Evolutionary conservation across 2,113 vertebrate genomes (phyloP), one percentile per base, ranked within the genome.

Genomic region (Myanophis thanlyinensis): DNA sequence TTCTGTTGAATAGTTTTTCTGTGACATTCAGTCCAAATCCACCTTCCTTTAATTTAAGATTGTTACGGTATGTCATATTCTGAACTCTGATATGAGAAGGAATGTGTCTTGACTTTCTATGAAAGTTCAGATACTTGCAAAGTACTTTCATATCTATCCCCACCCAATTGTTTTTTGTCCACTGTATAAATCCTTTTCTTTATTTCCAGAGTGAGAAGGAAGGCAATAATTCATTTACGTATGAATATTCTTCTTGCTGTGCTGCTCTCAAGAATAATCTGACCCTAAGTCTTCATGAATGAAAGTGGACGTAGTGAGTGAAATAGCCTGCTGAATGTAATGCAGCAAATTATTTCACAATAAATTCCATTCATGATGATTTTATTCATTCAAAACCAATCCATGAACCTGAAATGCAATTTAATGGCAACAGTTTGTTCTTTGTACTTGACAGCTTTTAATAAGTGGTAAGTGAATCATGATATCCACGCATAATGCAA

Each of bases 391-490:
- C 35, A 35, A 90, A 90, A 40, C 23, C 22, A 84, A 18, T 12
- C n/a, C 13, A 46, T 25, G 12, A 94, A 94, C 4, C 54, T 44
- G 56, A 93, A 47, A n/a, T 0, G 86, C 48, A 87, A 94, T 94
- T 96, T 96, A 93, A 47, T 94, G 49, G 15, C 73, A 90, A 25
- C 73, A 95, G 18, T 93, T 93, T 94, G 91, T 92, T 90, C 18
- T 86, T 92, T 96, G 91, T 91, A 93, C 95, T 94, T 94, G 80
- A 87, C 93, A 86, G 52, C 56, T 89, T 93, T 80, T 54, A 52
- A 93, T 40, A 15, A 85, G 35, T 46, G 87, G 93, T 90, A 94
- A 93, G 90, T 91, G 94, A 95, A 96, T 90, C 94, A 95, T 91
- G 94, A 94, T 62, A 88, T 62, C 89, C 95, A 84, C 95, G 95